These are phyloP conservation scores for Lacanobia oleracea DNA, from an alignment of 2,888 invertebrate genomes.

Conservation along the genomic window DNA sequence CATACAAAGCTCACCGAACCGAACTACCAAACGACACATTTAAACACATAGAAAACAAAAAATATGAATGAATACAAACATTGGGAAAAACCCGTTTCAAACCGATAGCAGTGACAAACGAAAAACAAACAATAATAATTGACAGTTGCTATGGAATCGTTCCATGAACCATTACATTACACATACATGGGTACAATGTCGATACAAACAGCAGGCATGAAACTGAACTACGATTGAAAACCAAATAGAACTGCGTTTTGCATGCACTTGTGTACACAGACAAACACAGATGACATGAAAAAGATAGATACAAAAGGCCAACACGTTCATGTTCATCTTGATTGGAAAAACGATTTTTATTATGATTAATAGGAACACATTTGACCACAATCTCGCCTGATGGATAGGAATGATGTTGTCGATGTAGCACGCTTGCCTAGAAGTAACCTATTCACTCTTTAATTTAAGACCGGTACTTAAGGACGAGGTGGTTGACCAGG, in stretches of 20 bases:
- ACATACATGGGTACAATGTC: not conserved
- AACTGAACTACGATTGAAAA: constrained; percentile 45
- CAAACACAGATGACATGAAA: constrained; percentile 6
- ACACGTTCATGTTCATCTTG: not conserved
- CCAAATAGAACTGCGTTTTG: constrained; percentile 45
- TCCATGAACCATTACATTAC: constrained; percentile 46
- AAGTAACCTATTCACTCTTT: no score
- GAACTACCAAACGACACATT: not conserved
- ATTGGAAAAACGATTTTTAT: no score
- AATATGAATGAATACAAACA: constrained; percentile 4
- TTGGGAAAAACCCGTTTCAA: constrained; percentile 11
- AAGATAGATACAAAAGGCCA: constrained; percentile 6
- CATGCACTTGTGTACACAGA: constrained; percentile 54
- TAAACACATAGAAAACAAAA: not conserved
- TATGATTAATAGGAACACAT: no score
- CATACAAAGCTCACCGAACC: no score
- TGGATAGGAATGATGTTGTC: no score
- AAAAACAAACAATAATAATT: constrained; percentile 45
- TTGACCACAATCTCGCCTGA: no score
- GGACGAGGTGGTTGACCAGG: no score
- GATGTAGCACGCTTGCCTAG: no score
- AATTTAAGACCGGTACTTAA: no score
- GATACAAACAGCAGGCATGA: constrained; percentile 14
- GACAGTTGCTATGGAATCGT: constrained; percentile 17
- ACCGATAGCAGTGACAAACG: constrained; percentile 19